Conservation (phyloP, 2,113 vertebrate species). For the human (Homo sapiens) region GRCh38 chr4:113693501-113694000, state of each 20-base stretch:
- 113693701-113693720: not conserved
- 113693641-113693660: not conserved
- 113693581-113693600: not conserved
- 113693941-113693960: not conserved
- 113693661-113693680: constrained; percentile 1
- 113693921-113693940: not conserved
- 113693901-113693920: not conserved
- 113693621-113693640: not conserved
- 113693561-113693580: not conserved
- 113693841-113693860: constrained; percentile 21
- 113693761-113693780: constrained; percentile 13
- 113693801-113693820: not conserved
- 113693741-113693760: not conserved
- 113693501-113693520: not conserved
- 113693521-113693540: not conserved
- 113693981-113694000: not conserved
- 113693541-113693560: not conserved
- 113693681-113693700: not conserved
- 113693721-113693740: not conserved
- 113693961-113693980: not conserved
- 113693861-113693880: not conserved
- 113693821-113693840: not conserved
- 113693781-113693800: not conserved
- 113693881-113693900: not conserved
- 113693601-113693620: not conserved